A percentile compares a stretch with the other conserved stretches of the same genome.
phyloP scores from a whole-genome alignment of 2,888 invertebrate genomes.

The Tinea trinotella region DNA sequence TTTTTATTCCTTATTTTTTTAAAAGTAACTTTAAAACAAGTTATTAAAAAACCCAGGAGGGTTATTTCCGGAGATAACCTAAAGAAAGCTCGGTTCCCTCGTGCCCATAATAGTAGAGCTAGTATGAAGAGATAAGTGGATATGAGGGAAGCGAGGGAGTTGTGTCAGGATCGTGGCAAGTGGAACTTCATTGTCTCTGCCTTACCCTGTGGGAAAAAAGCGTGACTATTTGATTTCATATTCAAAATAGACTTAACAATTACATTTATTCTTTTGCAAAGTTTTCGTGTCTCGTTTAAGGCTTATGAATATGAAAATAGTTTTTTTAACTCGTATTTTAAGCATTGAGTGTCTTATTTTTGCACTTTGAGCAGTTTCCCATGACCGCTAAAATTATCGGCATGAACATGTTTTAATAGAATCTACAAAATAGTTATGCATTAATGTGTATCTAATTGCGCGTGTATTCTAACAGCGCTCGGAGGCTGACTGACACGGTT shows the following conservation, averaged over 20 bases:
- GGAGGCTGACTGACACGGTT: constrained; percentile 5
- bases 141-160: no score
- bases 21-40: not conserved
- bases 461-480: not conserved
- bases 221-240: no score
- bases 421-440: constrained; percentile 8
- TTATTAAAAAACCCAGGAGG: no score
- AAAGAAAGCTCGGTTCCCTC: no score
- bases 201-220: no score
- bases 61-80: no score
- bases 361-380: not conserved
- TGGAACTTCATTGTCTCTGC: no score
- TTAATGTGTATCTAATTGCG: constrained; percentile 10
- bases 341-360: not conserved
- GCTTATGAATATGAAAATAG: not conserved
- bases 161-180: no score
- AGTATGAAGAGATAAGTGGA: no score
- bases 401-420: constrained; percentile 4
- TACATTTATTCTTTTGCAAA: not conserved
- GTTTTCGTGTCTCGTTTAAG: no score
- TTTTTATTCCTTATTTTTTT: constrained; percentile 4
- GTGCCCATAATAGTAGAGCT: no score
- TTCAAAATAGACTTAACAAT: not conserved
- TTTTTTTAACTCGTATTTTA: not conserved
- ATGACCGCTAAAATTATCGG: not conserved